Evolutionary conservation across 2,113 vertebrate genomes (phyloP).

Genomic region (Callorhinus ursinus): DNA sequence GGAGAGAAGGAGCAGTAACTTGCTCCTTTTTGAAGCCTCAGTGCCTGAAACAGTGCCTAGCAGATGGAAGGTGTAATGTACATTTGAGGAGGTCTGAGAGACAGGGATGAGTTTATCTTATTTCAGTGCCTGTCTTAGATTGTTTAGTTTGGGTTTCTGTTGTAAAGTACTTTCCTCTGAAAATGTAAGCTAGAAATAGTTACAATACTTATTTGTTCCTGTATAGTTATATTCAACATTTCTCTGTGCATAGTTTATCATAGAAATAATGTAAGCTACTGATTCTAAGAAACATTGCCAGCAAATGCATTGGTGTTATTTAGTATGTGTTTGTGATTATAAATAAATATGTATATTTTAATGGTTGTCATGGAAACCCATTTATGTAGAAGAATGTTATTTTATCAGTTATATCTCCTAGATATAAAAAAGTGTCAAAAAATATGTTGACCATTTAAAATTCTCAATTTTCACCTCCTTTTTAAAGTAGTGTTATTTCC

Average conservation of each 20-base stretch:
- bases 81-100: background rate
- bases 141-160: conserved; percentile 7
- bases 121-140: conserved; percentile 17
- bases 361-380: conserved; percentile 64
- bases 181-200: conserved; percentile 51
- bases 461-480: background rate
- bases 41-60: background rate
- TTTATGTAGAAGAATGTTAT: conserved; percentile 52
- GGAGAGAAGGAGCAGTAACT: background rate
- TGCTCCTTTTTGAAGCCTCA: background rate
- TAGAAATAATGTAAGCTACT: conserved; percentile 55
- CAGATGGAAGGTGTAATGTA: background rate
- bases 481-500: background rate
- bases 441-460: conserved; percentile 52
- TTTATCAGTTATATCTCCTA: conserved; percentile 62
- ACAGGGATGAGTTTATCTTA: background rate
- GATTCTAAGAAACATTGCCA: conserved; percentile 52
- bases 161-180: conserved; percentile 52
- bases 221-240: conserved; percentile 67
- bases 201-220: conserved; percentile 58
- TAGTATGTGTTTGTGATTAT: conserved; percentile 62
- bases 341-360: conserved; percentile 73
- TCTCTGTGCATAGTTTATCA: conserved; percentile 66
- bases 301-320: conserved; percentile 56
- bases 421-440: conserved; percentile 54